Conservation (phyloP, 1,140 invertebrate genomes). For the Rhagoletis pomonella region DNA sequence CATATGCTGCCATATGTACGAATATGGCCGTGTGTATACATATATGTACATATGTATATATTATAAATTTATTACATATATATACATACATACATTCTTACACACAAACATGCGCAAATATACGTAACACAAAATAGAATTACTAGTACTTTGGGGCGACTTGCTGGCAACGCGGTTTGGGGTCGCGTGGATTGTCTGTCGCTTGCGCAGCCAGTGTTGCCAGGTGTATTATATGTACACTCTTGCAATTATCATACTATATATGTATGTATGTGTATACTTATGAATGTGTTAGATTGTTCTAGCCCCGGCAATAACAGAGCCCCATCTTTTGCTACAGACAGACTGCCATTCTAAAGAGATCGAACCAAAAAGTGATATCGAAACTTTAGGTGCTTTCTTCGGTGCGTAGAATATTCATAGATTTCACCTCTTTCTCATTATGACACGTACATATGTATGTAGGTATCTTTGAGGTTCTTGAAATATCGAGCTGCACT, state of each 20-base stretch:
- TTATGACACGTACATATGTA: no score
- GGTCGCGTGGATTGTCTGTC: background rate
- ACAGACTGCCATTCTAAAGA: no score
- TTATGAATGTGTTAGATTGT: no score
- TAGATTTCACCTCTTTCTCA: no score
- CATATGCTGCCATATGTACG: background rate
- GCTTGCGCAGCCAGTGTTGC: background rate
- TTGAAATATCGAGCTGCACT: no score
- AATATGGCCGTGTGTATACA: background rate
- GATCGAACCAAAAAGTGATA: no score
- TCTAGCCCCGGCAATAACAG: no score
- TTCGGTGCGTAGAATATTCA: no score
- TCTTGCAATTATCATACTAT: no score
- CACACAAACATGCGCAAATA: background rate
- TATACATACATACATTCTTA: background rate
- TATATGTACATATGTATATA: background rate
- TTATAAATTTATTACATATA: background rate
- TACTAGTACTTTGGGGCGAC: background rate
- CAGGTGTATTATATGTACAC: background rate
- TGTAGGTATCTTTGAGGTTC: no score
- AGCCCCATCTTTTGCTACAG: no score
- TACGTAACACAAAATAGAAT: constrained; percentile 26
- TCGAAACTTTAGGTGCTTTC: no score
- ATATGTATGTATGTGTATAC: background rate
- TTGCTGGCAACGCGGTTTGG: constrained; percentile 4